A percentile compares a stretch with the other conserved stretches of the same genome.
These are phyloP conservation scores for Megalopta genalis DNA, from an alignment of 1,140 invertebrate genomes.

Conservation along the genomic window DNA sequence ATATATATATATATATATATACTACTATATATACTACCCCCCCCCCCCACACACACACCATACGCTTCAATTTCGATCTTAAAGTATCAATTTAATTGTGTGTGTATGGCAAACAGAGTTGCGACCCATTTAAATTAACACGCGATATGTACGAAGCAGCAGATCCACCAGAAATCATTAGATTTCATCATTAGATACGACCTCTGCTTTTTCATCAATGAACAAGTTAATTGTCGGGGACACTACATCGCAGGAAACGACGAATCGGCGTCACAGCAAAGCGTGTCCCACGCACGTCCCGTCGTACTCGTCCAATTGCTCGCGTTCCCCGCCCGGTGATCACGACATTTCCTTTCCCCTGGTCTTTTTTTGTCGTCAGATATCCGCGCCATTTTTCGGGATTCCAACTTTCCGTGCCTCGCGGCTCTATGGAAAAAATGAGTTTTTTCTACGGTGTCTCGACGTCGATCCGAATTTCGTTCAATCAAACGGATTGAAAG, in stretches of 20 bases:
- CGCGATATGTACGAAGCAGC: too few species aligned
- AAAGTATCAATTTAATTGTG: too few species aligned
- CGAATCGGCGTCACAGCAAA: not conserved
- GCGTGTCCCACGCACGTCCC: not conserved
- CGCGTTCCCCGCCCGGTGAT: not conserved
- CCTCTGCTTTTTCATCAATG: not conserved
- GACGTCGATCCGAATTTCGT: slow-evolving; percentile 35
- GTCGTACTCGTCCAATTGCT: not conserved
- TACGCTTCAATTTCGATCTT: too few species aligned
- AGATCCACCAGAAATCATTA: too few species aligned
- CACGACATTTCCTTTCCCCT: too few species aligned
- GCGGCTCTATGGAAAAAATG: not conserved
- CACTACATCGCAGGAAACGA: not conserved
- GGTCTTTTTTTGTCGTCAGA: not conserved
- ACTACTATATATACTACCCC: too few species aligned
- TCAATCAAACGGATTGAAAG: slow-evolving; percentile 33
- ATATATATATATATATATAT: too few species aligned
- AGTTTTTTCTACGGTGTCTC: slow-evolving; percentile 4
- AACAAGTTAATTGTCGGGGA: not conserved
- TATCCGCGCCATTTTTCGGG: not conserved
- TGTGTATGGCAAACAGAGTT: too few species aligned
- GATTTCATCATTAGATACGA: too few species aligned
- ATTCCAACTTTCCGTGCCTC: not conserved
- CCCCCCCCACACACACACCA: too few species aligned
- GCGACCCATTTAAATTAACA: too few species aligned